phyloP scores from a whole-genome alignment of 64 coral and sea anemone genomes.

The Pocillopora damicornis region DNA sequence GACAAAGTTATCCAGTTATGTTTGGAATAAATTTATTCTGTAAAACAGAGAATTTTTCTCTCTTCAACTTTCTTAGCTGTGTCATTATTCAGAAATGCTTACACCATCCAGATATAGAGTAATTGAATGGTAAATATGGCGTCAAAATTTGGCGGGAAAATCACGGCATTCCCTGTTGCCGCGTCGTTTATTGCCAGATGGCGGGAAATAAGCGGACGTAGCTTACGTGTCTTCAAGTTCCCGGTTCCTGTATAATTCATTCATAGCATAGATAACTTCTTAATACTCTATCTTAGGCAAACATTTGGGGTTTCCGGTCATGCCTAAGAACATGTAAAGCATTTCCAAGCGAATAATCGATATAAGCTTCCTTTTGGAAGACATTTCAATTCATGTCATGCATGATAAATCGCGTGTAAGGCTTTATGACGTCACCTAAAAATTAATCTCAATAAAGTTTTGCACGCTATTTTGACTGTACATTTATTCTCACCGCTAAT shows the following conservation, averaged over 20 bases:
- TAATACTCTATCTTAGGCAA: conserved; percentile 11
- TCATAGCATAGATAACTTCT: neutral
- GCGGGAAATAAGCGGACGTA: neutral
- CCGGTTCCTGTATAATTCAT: neutral
- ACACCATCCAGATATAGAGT: neutral
- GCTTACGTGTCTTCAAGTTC: neutral
- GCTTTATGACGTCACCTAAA: neutral
- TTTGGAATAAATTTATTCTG: neutral
- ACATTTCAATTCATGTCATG: neutral
- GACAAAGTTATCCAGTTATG: neutral
- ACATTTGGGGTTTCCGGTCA: conserved; percentile 14
- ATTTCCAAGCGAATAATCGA: neutral
- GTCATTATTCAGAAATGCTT: neutral
- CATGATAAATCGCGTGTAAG: neutral
- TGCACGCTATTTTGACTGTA: neutral
- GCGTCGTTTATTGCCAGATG: neutral
- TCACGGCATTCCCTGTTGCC: neutral
- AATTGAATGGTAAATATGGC: neutral
- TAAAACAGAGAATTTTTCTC: neutral
- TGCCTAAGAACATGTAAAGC: conserved; percentile 9
- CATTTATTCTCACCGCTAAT: too few relatives aligned
- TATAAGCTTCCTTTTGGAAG: neutral
- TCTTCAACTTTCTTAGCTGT: neutral
- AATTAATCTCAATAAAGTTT: conserved; percentile 16
- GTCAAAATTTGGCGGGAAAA: neutral